Evolutionary conservation across 1,140 invertebrate species (phyloP).

Genomic region (Pseudomyrmex cubaensis): DNA sequence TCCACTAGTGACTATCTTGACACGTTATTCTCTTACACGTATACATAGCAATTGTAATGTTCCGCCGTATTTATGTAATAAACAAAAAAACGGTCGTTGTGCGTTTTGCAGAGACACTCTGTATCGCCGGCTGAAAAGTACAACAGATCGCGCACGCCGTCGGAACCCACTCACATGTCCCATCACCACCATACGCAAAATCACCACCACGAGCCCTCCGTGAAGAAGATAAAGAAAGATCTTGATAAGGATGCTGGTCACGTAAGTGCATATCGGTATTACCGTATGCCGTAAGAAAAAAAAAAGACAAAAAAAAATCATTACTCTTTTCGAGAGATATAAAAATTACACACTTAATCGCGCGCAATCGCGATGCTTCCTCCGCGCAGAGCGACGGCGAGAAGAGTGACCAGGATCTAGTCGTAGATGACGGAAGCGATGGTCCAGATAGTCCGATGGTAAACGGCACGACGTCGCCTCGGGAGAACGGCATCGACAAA

Average conservation of each 20-base stretch:
- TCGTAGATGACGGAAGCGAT: slow-evolving; percentile 97
- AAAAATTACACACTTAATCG: not conserved
- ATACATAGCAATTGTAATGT: not conserved
- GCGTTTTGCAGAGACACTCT: slow-evolving; percentile 89
- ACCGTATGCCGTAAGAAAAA: too few relatives aligned
- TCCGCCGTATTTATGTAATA: not conserved
- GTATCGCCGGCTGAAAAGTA: slow-evolving; percentile 85
- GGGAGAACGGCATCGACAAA: slow-evolving; percentile 92
- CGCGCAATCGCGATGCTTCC: not conserved
- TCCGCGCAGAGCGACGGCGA: slow-evolving; percentile 94
- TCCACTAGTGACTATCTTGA: not conserved
- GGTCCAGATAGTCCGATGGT: slow-evolving; percentile 85
- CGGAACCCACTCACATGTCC: slow-evolving; percentile 81
- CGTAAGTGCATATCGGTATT: slow-evolving; percentile 75
- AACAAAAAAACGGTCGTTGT: slow-evolving; percentile 38
- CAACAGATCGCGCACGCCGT: slow-evolving; percentile 89
- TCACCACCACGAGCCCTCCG: slow-evolving; percentile 83
- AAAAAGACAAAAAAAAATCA: not conserved
- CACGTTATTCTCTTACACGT: not conserved
- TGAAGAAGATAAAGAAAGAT: slow-evolving; percentile 84
- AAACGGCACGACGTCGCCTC: slow-evolving; percentile 91
- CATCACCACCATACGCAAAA: slow-evolving; percentile 82
- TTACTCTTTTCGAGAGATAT: not conserved
- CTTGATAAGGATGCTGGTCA: slow-evolving; percentile 83
- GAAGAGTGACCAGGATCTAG: slow-evolving; percentile 98